Evolutionary conservation across 2,797 vertebrate genomes (phyloP).

Genomic region (Mallotus villosus): DNA sequence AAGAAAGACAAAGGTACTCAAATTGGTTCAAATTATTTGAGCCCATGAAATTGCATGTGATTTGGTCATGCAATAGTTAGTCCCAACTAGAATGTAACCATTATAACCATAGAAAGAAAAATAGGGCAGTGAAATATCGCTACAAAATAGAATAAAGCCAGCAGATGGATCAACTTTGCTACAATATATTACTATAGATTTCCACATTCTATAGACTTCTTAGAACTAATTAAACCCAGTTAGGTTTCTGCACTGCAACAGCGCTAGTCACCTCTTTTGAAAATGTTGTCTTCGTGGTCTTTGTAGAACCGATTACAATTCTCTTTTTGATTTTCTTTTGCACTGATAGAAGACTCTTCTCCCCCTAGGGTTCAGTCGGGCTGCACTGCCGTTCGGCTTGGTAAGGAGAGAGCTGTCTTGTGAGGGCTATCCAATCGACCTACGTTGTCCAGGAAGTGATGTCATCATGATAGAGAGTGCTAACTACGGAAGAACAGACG

Average conservation of each 20-base stretch:
- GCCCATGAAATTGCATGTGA: conserved; percentile 7
- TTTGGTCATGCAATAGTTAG: not conserved
- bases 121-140: no score
- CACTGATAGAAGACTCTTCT: conserved; percentile 48
- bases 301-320: not conserved
- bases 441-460: conserved; percentile 97
- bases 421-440: conserved; percentile 97
- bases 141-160: no score
- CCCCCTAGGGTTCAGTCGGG: conserved; percentile 89
- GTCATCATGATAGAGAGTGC: conserved; percentile 99
- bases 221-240: no score
- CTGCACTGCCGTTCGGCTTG: conserved; percentile 93
- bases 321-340: conserved; percentile 44
- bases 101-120: no score
- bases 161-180: no score
- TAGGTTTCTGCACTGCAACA: no score
- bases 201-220: no score
- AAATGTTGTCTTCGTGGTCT: not conserved
- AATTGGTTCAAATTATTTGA: not conserved
- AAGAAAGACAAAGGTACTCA: not conserved
- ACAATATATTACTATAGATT: no score
- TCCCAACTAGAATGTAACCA: no score
- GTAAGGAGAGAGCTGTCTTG: conserved; percentile 97
- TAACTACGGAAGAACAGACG: conserved; percentile 97
- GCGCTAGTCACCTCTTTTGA: not conserved